Percentiles rank a stretch among this genome's conserved stretches.
These are phyloP conservation scores for Cyanoramphus novaezelandiae DNA, from an alignment of 2,113 vertebrate species.

Conservation along the genomic window DNA sequence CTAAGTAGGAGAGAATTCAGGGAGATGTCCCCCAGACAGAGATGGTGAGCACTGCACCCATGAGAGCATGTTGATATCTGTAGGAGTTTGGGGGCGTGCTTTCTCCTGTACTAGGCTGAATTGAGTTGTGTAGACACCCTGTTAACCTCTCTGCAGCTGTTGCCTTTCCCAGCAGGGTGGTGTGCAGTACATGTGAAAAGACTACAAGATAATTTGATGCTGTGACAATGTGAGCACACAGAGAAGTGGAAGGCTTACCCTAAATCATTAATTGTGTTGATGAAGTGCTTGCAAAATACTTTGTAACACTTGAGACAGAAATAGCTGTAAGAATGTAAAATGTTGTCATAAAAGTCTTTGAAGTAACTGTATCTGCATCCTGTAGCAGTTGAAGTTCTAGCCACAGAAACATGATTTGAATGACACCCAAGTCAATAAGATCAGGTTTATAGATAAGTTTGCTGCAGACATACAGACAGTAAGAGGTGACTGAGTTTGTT, in stretches of 20 bases:
- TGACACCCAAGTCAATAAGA: not conserved
- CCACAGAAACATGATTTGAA: not conserved
- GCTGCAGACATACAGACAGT: not conserved
- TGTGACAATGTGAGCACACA: not conserved
- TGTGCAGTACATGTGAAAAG: not conserved
- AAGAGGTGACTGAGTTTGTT: not conserved
- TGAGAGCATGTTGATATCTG: not conserved
- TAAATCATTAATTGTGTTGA: constrained; percentile 29
- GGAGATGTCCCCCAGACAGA: not conserved
- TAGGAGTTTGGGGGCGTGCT: not conserved
- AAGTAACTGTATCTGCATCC: constrained; percentile 6
- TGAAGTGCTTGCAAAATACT: not conserved
- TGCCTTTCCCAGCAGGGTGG: not conserved
- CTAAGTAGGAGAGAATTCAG: too few species aligned
- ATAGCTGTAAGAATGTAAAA: not conserved
- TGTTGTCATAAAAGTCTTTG: not conserved
- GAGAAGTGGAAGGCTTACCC: not conserved
- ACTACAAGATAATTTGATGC: not conserved
- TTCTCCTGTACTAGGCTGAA: not conserved
- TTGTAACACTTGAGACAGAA: not conserved
- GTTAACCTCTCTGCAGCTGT: not conserved
- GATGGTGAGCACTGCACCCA: not conserved
- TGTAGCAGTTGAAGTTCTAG: not conserved
- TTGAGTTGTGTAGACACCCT: not conserved
- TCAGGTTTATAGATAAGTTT: not conserved